A percentile compares a stretch with the other conserved stretches of the same genome.
phyloP scores from a whole-genome alignment of 2,888 invertebrate genomes.

The Hypercompe scribonia region DNA sequence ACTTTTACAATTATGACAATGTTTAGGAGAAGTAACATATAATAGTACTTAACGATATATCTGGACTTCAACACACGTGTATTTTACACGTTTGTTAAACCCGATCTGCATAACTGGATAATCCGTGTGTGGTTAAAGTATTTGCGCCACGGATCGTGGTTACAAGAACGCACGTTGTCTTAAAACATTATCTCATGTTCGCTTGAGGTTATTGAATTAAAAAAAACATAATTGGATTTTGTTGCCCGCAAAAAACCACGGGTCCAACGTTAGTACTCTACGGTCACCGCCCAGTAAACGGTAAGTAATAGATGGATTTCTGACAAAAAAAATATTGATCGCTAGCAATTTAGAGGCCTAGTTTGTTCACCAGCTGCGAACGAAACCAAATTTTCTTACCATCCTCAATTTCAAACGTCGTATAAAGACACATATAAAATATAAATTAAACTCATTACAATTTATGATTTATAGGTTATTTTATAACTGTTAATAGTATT shows the following conservation, averaged over 20 bases:
- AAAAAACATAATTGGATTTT: constrained; percentile 23
- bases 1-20: background rate
- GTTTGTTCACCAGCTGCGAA: constrained; percentile 6
- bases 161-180: constrained; percentile 2
- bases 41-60: background rate
- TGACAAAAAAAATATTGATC: constrained; percentile 11
- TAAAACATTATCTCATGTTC: constrained; percentile 11
- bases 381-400: background rate
- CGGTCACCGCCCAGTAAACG: constrained; percentile 22
- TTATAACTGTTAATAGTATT: background rate
- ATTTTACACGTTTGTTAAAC: background rate
- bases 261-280: constrained; percentile 15
- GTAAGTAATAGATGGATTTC: constrained; percentile 19
- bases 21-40: background rate
- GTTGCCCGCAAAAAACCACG: constrained; percentile 7
- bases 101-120: background rate
- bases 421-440: background rate
- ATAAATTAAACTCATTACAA: background rate
- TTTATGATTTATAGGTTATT: background rate
- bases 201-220: constrained; percentile 5
- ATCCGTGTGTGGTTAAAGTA: background rate
- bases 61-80: background rate
- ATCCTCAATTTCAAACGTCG: background rate
- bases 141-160: background rate
- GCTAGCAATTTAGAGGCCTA: constrained; percentile 12